A percentile compares a stretch with the other conserved stretches of the same genome.
These are phyloP conservation scores for Aelia acuminata DNA, from an alignment of 2,888 invertebrate species.

Conservation along the genomic window DNA sequence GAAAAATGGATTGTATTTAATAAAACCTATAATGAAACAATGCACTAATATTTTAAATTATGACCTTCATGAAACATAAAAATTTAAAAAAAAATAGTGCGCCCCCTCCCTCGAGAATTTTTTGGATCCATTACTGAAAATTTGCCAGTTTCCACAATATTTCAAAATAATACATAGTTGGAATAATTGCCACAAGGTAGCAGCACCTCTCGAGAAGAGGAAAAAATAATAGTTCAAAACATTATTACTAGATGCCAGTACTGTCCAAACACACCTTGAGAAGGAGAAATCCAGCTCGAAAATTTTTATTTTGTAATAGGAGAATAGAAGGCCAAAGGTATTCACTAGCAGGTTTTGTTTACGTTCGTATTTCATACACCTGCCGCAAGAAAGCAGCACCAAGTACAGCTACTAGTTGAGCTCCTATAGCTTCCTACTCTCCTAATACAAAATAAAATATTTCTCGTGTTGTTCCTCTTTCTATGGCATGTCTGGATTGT, in stretches of 20 bases:
- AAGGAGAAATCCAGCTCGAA: not conserved
- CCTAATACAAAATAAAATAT: slow-evolving; percentile 14
- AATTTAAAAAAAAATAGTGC: too few relatives aligned
- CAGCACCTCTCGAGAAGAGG: not conserved
- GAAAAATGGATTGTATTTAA: too few relatives aligned
- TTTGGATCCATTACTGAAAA: too few relatives aligned
- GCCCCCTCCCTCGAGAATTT: too few relatives aligned
- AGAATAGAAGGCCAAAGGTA: not conserved
- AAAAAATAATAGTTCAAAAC: not conserved
- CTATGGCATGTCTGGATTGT: not conserved
- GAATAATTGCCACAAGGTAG: not conserved
- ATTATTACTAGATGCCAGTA: too few relatives aligned
- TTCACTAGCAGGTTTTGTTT: not conserved
- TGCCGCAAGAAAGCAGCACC: not conserved
- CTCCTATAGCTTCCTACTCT: not conserved
- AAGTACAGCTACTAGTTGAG: not conserved
- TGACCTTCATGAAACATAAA: too few relatives aligned
- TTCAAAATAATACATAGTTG: too few relatives aligned
- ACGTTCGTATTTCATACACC: not conserved
- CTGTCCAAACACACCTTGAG: too few relatives aligned
- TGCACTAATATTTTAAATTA: too few relatives aligned
- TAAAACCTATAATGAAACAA: too few relatives aligned
- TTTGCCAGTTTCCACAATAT: too few relatives aligned
- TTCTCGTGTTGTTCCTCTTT: not conserved
- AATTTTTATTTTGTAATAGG: not conserved